phyloP scores from a whole-genome alignment of 2,113 vertebrate genomes.

The Glaucidium brasilianum region DNA sequence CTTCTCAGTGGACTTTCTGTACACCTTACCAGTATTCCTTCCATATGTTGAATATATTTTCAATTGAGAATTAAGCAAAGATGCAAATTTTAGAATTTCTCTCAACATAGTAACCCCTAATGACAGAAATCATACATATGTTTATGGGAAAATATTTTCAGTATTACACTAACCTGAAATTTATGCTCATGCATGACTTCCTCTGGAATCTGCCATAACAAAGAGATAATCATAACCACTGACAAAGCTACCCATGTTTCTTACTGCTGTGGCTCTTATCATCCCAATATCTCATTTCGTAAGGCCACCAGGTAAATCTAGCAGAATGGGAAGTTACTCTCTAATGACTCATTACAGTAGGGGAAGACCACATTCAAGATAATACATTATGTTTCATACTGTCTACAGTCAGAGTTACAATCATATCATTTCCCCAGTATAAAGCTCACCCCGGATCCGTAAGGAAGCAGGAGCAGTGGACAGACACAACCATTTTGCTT shows the following conservation, averaged over 20 bases:
- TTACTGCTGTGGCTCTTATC: background rate
- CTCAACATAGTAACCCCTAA: background rate
- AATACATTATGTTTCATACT: background rate
- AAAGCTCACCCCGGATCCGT: background rate
- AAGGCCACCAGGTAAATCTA: background rate
- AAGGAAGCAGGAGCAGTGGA: background rate
- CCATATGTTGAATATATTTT: background rate
- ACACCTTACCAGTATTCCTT: background rate
- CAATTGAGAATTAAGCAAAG: background rate
- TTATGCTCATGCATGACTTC: background rate
- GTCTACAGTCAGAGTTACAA: background rate
- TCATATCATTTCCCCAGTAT: accelerated
- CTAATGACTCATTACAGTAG: background rate
- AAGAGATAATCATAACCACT: background rate
- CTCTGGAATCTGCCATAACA: background rate
- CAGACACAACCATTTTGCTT: background rate
- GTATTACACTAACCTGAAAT: background rate
- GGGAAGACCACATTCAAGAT: background rate
- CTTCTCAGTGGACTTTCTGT: background rate
- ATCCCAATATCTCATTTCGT: background rate
- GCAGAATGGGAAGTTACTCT: background rate
- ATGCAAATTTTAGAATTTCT: background rate
- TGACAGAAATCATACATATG: background rate
- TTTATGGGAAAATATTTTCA: conserved; percentile 29
- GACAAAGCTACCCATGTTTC: background rate